Evolutionary conservation across 2,888 invertebrate species (phyloP), one percentile per base, ranked within the genome.

Genomic region (Sympetrum striolatum): DNA sequence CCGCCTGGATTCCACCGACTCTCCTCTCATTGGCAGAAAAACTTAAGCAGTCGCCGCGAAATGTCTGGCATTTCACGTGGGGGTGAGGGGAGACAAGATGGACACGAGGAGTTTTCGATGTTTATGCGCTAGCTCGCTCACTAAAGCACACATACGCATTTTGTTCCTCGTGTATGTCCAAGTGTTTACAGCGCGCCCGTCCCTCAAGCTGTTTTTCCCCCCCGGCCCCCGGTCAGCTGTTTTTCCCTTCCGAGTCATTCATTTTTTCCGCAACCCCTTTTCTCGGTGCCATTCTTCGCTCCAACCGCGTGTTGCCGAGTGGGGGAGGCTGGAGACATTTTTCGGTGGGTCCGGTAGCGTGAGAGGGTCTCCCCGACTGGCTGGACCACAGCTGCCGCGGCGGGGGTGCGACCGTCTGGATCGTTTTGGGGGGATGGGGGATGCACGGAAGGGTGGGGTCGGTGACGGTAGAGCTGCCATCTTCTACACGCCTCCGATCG

Each of bases 311-410:
- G 82, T 48, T 35, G 82, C 82, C 31, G 82, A 35, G 82, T 22
- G 22, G 58, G 58, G 58, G 10, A 48, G 82, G 22, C n/a, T 10
- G 10, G 31, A 58, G 81, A 48, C 44, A 58, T n/a, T 14, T 15
- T 31, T 31, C 18, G 58, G 14, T 53, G 82, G 58, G 82, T 82
- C 82, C 82, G 53, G 82, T 82, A 58, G 82, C 82, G 58, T 53
- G 82, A 82, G 58, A 35, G 58, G 53, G 58, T 14, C 82, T 35
- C 58, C 82, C 82, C 25, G 25, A 86, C 60, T 60, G 86, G 86
- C 86, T 86, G 86, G 86, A 86, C 86, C 86, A 86, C 86, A 86
- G 86, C 86, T 86, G 86, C 86, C 86, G 37, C 86, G 86, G 86
- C 60, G 48, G 86, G 86, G 86, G 86, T 60, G 86, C 8, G 86